Base-by-base conservation (phyloP, 2,888 invertebrate genomes). In the Formica aserva region DNA sequence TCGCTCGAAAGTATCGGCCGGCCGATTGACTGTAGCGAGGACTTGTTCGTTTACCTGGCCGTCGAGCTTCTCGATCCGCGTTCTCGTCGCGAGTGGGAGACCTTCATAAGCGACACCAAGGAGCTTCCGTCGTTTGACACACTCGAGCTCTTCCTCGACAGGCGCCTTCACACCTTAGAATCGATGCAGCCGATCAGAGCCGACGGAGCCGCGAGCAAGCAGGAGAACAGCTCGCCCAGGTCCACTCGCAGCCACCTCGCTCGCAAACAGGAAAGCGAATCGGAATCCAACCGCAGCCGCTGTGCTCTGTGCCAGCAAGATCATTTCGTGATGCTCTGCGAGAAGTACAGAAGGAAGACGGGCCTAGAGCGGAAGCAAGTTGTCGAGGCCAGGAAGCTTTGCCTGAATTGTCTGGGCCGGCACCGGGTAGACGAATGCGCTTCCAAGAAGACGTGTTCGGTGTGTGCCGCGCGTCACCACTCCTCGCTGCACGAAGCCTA, bases 351-450 rank as follows among this genome's bases (percentile, higher is more conserved):
- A 3, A 18, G 3, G 9, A 55, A 55, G 3, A 18, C 22, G 0
- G 55, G 22, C 2, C 1, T 1, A 0, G n/a, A 55, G 1, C 55
- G n/a, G 1, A 55, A 55, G 6, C 18, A 22, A 8, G 1, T 55
- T 0, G n/a, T n/a, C 0, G n/a, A 55, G 3, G 1, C n/a, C 1
- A 22, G 0, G 1, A 4, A 4, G 4, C 4, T 32, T 0, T 55
- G 55, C 9, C 8, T 5, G 0, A 55, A 55, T 18, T 55, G 55
- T 1, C 22, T 55, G 1, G 8, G 22, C 0, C 5, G 22, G 1
- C 55, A 55, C 5, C 18, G 3, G 9, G 4, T 8, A 1, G n/a
- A 22, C 0, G 55, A 55, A 3, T 55, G 55, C 8, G 8, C 38
- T 0, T 22, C 2, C 1, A 22, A 22, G 6, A 22, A 55, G 6